phyloP scores from a whole-genome alignment of 2,888 invertebrate genomes.

The Tetheella fluctuosa region DNA sequence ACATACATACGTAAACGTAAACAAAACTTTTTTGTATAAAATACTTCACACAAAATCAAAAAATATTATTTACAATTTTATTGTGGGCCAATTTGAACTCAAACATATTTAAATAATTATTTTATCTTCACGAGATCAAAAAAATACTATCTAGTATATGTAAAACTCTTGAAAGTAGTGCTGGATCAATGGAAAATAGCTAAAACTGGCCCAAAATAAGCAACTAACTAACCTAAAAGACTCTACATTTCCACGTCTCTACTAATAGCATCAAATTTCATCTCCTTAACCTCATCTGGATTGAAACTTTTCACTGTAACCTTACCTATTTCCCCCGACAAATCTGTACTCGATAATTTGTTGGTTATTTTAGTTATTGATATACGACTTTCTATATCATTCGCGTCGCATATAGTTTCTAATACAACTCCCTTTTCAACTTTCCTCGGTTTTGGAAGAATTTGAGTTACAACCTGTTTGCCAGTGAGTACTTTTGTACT shows the following conservation, averaged over 20 bases:
- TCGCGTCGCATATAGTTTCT: conserved; percentile 69
- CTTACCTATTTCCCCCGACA: conserved; percentile 56
- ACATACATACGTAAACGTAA: conserved; percentile 15
- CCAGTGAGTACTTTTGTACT: conserved; percentile 48
- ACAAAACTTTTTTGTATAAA: conserved; percentile 21
- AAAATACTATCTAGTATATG: background rate
- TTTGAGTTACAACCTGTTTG: conserved; percentile 38
- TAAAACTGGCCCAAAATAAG: conserved; percentile 16
- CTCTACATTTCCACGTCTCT: conserved; percentile 76
- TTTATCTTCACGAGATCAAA: background rate
- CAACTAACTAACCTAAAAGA: conserved; percentile 18
- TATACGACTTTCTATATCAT: conserved; percentile 79
- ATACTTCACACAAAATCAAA: conserved; percentile 46
- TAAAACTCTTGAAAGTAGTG: background rate
- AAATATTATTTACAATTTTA: conserved; percentile 32
- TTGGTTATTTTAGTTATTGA: conserved; percentile 82
- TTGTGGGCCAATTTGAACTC: conserved; percentile 14
- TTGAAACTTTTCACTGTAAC: conserved; percentile 73
- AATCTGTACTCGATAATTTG: conserved; percentile 71
- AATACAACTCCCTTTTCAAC: conserved; percentile 70
- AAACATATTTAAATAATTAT: background rate
- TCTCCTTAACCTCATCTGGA: conserved; percentile 73
- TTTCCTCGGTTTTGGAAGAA: conserved; percentile 64
- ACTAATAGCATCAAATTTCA: conserved; percentile 66
- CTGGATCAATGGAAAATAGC: background rate